Percentiles rank a stretch among this genome's conserved stretches.
These are phyloP conservation scores for Catharus ustulatus DNA, from an alignment of 2,797 vertebrate genomes.

Conservation along the genomic window DNA sequence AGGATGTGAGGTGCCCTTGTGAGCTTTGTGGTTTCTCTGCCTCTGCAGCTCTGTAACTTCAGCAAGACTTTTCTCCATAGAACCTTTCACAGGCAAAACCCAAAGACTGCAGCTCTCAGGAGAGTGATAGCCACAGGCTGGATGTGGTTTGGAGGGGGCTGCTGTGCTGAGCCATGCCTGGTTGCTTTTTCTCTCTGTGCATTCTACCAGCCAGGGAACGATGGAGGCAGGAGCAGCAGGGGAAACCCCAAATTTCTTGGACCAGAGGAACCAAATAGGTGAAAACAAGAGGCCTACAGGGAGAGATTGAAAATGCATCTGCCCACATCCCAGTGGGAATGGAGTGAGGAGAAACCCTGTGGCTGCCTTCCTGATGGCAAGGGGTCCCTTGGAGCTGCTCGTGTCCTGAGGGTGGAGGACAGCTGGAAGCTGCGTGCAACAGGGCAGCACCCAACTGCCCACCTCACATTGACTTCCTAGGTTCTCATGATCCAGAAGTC, in stretches of 20 bases:
- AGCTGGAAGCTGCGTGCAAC: background rate
- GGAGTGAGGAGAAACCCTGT: background rate
- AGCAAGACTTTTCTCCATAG: background rate
- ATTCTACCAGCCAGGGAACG: background rate
- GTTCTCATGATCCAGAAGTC: background rate
- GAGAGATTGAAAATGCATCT: background rate
- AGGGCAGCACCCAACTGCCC: background rate
- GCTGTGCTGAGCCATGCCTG: background rate
- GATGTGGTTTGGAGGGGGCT: rapidly evolving
- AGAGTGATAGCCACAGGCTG: background rate
- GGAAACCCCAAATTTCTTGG: background rate
- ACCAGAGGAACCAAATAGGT: background rate
- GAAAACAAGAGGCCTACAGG: background rate
- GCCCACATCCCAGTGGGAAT: background rate
- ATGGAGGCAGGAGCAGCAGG: background rate
- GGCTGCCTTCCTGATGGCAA: background rate
- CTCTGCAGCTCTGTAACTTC: background rate
- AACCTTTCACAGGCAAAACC: background rate
- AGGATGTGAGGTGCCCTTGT: background rate
- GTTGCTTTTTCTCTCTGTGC: rapidly evolving
- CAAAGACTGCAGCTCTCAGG: background rate
- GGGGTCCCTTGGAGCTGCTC: background rate
- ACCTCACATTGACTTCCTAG: rapidly evolving
- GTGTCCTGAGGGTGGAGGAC: background rate
- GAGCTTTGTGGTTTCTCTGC: background rate